Percentiles rank a stretch among this genome's conserved stretches.
These are phyloP conservation scores for Nycticryphes semicollaris DNA, from an alignment of 2,113 vertebrate genomes.

Conservation along the genomic window DNA sequence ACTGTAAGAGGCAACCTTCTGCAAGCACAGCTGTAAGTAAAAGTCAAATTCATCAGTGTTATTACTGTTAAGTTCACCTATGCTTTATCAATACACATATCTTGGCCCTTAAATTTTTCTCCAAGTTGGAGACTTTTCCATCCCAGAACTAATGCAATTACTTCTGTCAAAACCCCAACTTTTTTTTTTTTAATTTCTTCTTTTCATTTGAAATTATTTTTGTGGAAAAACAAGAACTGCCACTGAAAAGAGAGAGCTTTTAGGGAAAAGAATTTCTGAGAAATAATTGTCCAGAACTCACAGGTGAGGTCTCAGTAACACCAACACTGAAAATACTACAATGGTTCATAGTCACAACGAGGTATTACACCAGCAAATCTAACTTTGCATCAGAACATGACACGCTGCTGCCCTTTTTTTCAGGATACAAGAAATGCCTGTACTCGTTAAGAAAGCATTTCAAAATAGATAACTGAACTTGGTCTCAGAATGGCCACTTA, in stretches of 20 bases:
- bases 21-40: neutral
- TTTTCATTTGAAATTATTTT: neutral
- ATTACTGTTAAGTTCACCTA: neutral
- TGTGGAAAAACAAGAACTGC: neutral
- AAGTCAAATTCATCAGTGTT: neutral
- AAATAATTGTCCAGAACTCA: neutral
- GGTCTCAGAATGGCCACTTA: neutral
- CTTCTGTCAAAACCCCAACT: neutral
- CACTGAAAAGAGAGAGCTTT: neutral
- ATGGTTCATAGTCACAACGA: neutral
- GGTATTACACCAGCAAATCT: neutral
- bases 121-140: neutral
- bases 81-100: neutral
- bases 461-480: neutral
- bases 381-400: neutral
- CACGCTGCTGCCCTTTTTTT: rapidly evolving
- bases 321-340: neutral
- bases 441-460: neutral
- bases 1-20: neutral
- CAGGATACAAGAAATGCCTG: neutral
- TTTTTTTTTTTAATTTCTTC: neutral
- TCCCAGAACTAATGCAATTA: neutral
- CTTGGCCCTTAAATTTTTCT: neutral
- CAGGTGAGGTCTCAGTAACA: neutral
- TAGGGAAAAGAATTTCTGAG: neutral